Conservation (phyloP, 2,888 invertebrate genomes). For the Phyllotreta cruciferae region DNA sequence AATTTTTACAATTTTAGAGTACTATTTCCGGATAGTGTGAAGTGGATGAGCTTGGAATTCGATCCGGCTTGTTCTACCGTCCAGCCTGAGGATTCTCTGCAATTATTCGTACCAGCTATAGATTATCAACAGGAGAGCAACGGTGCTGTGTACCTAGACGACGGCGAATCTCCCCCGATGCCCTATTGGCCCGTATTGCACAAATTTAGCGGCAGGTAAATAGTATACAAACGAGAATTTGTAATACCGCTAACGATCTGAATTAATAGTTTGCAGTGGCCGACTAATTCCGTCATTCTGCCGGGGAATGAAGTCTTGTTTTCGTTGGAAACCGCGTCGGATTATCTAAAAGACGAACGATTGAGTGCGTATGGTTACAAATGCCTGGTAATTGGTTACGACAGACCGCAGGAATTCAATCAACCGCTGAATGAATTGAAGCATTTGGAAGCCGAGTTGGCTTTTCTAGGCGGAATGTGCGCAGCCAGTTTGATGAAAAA, state of each 20-base stretch:
- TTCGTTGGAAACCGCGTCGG: constrained; percentile 93
- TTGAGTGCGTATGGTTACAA: constrained; percentile 81
- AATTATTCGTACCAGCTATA: constrained; percentile 71
- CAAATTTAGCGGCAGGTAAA: constrained; percentile 68
- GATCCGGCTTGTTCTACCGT: constrained; percentile 91
- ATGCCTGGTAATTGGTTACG: constrained; percentile 82
- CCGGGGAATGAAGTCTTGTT: constrained; percentile 96
- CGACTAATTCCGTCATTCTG: constrained; percentile 81
- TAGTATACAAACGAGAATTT: constrained; percentile 18
- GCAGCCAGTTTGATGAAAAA: constrained; percentile 88
- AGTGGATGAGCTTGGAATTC: constrained; percentile 94
- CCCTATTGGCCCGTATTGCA: constrained; percentile 72
- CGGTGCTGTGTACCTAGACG: constrained; percentile 50
- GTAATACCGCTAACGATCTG: constrained; percentile 1
- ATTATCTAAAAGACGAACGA: constrained; percentile 91
- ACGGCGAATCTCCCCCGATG: constrained; percentile 53
- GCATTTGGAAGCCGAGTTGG: constrained; percentile 87
- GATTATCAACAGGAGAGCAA: constrained; percentile 40
- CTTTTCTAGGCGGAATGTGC: constrained; percentile 90
- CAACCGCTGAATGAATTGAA: constrained; percentile 64
- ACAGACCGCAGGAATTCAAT: constrained; percentile 69
- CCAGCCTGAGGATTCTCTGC: constrained; percentile 89
- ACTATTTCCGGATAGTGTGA: constrained; percentile 84
- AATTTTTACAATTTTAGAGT: constrained; percentile 65
- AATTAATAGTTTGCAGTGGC: constrained; percentile 75